Percentiles rank a stretch among this genome's conserved stretches.
These are phyloP conservation scores for Siphonodentalium dalli DNA, from an alignment of 2,888 invertebrate genomes.

Conservation along the genomic window DNA sequence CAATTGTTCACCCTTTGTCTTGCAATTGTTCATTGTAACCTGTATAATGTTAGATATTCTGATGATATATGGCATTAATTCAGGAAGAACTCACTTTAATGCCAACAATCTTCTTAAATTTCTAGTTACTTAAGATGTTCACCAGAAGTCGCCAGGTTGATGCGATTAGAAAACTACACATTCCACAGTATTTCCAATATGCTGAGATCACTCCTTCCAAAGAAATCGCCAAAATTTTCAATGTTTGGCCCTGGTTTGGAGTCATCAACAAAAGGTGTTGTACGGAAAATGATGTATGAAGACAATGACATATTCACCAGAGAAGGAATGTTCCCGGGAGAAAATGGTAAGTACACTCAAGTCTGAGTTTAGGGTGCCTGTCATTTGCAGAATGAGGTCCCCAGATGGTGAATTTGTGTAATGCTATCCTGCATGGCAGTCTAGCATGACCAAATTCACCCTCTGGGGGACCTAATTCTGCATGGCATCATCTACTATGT, in stretches of 20 bases:
- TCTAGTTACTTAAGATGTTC: conserved; percentile 53
- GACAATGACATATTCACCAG: conserved; percentile 33
- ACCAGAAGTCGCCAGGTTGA: conserved; percentile 39
- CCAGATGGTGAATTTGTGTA: too few relatives aligned
- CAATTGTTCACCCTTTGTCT: too few relatives aligned
- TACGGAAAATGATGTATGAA: conserved; percentile 43
- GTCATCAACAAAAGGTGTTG: conserved; percentile 44
- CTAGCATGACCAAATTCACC: too few relatives aligned
- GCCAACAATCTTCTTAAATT: neutral
- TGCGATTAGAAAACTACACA: conserved; percentile 37
- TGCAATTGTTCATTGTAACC: too few relatives aligned
- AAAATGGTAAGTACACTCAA: conserved; percentile 46
- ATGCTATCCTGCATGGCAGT: too few relatives aligned
- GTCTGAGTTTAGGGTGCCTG: too few relatives aligned
- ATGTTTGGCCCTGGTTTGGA: conserved; percentile 60
- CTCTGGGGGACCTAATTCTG: too few relatives aligned
- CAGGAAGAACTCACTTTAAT: too few relatives aligned
- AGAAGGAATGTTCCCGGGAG: conserved; percentile 50
- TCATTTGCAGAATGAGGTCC: too few relatives aligned
- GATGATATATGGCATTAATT: too few relatives aligned
- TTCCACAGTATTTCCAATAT: conserved; percentile 47
- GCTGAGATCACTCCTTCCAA: conserved; percentile 49
- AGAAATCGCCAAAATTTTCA: conserved; percentile 47
- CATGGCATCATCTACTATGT: too few relatives aligned
- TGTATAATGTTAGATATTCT: too few relatives aligned